Evolutionary conservation across 2,888 invertebrate genomes (phyloP), one percentile per base, ranked within the genome.

Genomic region (Pseudolycoriella hygida): DNA sequence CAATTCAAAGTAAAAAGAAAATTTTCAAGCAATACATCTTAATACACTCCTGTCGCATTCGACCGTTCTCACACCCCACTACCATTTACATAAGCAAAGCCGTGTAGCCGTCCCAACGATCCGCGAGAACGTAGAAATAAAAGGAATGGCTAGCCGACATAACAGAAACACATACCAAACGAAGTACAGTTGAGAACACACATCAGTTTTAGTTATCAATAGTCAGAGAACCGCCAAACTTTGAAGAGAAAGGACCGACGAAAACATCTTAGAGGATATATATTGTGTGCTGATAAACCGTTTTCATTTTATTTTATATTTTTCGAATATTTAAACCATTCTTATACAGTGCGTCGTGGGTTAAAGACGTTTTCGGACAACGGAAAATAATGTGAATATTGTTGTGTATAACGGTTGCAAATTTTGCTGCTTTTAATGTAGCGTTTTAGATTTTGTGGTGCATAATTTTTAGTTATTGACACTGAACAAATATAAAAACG

Each of bases 181-280:
- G 17, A 11, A 39, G 15, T 10, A 17, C 3, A 15, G n/a, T n/a
- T n/a, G 39, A 17, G 15, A 15, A 39, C 39, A 39, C 39, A 39
- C 39, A 39, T 39, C 15, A 17, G 17, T 39, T 39, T 39, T 15
- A 17, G n/a, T 39, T 39, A 14, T 14, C 39, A 39, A 17, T 39
- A 39, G 17, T 17, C 39, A 39, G 39, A 39, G 39, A 39, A n/a
- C 39, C 39, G 39, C 39, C 39, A 39, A 39, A 39, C 39, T 39
- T 39, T 39, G 39, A 39, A 39, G 17, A 39, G 39, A 39, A 39
- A 39, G 39, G 39, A 39, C 17, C 39, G n/a, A n/a, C n/a, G n/a
- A 39, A 39, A 39, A 39, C 39, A 34, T 34, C 34, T 34, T 34
- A 34, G 15, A 34, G 34, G 34, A 34, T 34, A 34, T 34, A 14